These are phyloP conservation scores for Drosophila picticornis DNA, from an alignment of 2,888 invertebrate genomes.

Conservation along the genomic window DNA sequence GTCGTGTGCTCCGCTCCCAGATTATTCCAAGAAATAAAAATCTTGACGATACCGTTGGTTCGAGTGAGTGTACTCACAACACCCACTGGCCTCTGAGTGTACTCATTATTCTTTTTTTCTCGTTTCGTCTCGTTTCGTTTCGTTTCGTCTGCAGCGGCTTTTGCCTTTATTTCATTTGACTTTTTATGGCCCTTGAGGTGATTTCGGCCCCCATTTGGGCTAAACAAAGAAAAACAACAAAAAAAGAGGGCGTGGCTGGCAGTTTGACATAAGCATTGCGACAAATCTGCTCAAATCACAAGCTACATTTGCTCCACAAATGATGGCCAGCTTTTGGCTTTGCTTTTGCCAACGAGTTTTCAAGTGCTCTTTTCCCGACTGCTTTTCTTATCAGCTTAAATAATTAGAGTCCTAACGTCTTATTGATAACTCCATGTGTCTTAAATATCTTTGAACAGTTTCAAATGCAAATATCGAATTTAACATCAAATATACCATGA, in stretches of 20 bases:
- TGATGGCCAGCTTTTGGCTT: constrained; percentile 70
- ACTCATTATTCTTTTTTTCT: constrained; percentile 65
- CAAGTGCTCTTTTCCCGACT: neutral
- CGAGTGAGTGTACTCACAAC: constrained; percentile 29
- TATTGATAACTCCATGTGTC: neutral
- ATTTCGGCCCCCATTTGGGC: constrained; percentile 59
- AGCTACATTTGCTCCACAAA: constrained; percentile 77
- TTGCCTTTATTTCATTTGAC: constrained; percentile 71
- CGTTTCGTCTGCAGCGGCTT: constrained; percentile 65
- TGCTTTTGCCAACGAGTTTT: constrained; percentile 21
- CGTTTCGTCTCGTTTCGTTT: constrained; percentile 26
- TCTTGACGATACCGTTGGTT: constrained; percentile 53
- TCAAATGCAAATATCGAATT: neutral
- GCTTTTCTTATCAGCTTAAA: neutral
- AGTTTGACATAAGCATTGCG: constrained; percentile 46
- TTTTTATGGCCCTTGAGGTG: constrained; percentile 80
- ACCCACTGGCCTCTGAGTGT: constrained; percentile 29
- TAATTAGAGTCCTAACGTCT: neutral
- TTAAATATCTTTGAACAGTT: neutral
- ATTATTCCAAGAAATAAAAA: constrained; percentile 82
- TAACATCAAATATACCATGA: too few species aligned
- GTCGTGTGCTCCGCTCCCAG: constrained; percentile 74
- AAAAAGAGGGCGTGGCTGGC: constrained; percentile 33
- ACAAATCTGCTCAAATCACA: constrained; percentile 73
- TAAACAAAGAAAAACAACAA: neutral